Percentiles rank a stretch among this genome's conserved stretches.
Conservation (phyloP, 2,888 invertebrate genomes). For the Apamea epomidion region DNA sequence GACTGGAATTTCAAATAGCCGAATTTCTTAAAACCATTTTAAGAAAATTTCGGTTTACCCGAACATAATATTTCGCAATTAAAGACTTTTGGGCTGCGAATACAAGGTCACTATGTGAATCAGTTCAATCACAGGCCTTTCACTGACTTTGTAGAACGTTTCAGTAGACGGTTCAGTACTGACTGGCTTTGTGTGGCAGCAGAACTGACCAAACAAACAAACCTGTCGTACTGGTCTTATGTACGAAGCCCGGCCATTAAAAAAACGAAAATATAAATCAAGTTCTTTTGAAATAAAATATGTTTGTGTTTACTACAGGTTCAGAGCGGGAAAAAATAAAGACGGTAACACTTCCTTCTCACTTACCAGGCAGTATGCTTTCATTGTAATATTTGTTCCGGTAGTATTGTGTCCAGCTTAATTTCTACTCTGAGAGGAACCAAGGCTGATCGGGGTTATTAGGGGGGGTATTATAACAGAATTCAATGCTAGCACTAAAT, state of each 20-base stretch:
- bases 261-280: neutral
- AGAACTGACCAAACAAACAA: neutral
- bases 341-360: neutral
- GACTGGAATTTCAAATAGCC: no score
- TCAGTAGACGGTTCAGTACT: neutral
- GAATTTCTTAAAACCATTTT: neutral
- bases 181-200: neutral
- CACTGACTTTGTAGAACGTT: neutral
- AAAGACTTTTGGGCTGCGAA: no score
- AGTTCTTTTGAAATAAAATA: neutral
- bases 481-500: constrained; percentile 4
- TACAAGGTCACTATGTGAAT: no score
- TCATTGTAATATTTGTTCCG: constrained; percentile 24
- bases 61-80: neutral
- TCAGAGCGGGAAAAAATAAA: neutral
- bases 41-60: neutral
- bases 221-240: neutral
- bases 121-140: neutral
- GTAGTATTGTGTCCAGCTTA: neutral
- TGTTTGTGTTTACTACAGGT: neutral
- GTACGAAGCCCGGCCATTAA: neutral
- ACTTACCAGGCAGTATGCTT: constrained; percentile 34
- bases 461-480: neutral
- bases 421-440: constrained; percentile 3
- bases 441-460: constrained; percentile 1